Evolutionary conservation across 2,888 invertebrate species (phyloP).

Genomic region (Melanostoma scalare): DNA sequence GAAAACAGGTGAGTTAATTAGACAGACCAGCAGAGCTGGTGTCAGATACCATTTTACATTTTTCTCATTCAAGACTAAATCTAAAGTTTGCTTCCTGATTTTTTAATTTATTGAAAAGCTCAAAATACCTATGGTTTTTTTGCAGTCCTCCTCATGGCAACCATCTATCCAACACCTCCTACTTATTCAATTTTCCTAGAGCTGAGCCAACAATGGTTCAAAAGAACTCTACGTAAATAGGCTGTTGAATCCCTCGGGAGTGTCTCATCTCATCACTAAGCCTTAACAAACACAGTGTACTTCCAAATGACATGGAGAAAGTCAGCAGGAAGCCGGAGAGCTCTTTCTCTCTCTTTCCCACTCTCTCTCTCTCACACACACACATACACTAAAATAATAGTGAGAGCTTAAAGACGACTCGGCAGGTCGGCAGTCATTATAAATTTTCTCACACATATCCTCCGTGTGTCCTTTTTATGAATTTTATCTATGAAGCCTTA

Average conservation of each 20-base stretch:
- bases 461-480: conserved; percentile 22
- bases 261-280: conserved; percentile 37
- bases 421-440: neutral
- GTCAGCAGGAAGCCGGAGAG: conserved; percentile 40
- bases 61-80: neutral
- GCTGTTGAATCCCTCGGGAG: conserved; percentile 45
- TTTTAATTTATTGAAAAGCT: too few species aligned
- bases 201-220: conserved; percentile 22
- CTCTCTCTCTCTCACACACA: neutral
- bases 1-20: too few species aligned
- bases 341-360: neutral
- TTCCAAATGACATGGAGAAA: conserved; percentile 33
- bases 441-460: conserved; percentile 23
- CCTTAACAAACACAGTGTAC: conserved; percentile 47
- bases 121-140: too few species aligned
- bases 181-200: conserved; percentile 37
- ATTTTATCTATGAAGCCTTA: conserved; percentile 29
- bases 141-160: neutral
- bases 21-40: too few species aligned
- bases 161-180: neutral
- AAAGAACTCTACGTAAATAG: conserved; percentile 23
- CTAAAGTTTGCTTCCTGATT: too few species aligned
- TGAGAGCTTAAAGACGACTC: neutral
- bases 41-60: neutral
- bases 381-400: neutral